Conservation (phyloP, 37 sponge, comb jelly and placozoan species). For the Diacarnus erythraeanus region DNA sequence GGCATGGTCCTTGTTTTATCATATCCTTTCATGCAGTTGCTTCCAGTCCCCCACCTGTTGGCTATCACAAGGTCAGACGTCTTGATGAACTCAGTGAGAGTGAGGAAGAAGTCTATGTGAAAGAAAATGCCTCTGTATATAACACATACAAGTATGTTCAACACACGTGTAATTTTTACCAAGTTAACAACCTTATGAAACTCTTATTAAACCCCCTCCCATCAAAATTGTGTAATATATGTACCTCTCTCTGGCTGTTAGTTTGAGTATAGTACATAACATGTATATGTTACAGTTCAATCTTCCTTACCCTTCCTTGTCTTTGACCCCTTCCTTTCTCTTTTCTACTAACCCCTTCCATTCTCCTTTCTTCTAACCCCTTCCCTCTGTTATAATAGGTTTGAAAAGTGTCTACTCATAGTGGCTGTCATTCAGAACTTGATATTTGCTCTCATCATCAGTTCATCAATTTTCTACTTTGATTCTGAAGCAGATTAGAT, state of each 20-base stretch:
- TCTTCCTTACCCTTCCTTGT: not conserved
- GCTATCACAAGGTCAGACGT: slow-evolving; percentile 32
- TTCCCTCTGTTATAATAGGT: not conserved
- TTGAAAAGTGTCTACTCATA: slow-evolving; percentile 7
- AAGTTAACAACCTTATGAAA: too few relatives aligned
- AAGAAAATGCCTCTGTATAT: not conserved
- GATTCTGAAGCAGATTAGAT: too few relatives aligned
- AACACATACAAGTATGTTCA: too few relatives aligned
- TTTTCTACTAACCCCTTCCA: not conserved
- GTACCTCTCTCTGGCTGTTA: not conserved
- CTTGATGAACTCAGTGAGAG: slow-evolving; percentile 21
- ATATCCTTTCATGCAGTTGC: too few relatives aligned
- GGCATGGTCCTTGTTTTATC: too few relatives aligned
- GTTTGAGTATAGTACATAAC: too few relatives aligned
- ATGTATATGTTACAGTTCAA: not conserved
- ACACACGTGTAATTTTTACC: too few relatives aligned
- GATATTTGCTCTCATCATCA: not conserved
- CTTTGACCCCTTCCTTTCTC: not conserved
- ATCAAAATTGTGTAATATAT: not conserved
- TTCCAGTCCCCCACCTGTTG: slow-evolving; percentile 21
- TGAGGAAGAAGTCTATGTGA: slow-evolving; percentile 28
- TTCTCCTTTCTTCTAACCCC: too few relatives aligned
- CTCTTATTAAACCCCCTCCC: not conserved
- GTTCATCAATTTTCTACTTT: slow-evolving; percentile 2
- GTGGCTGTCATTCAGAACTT: slow-evolving; percentile 7